These are phyloP conservation scores for Megaceryle maxima DNA, from an alignment of 2,113 vertebrate species.

Conservation along the genomic window DNA sequence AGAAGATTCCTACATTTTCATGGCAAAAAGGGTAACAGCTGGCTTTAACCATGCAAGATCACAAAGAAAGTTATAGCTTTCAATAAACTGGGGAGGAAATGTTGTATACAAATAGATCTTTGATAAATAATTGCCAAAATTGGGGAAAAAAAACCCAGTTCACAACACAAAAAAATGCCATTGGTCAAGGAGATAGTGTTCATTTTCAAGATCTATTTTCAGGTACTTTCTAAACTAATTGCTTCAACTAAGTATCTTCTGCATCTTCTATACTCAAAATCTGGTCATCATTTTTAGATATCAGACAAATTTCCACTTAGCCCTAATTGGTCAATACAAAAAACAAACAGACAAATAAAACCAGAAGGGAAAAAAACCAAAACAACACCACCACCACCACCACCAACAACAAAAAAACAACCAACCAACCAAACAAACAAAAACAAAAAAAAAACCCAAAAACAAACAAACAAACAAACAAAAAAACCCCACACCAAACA, in stretches of 20 bases:
- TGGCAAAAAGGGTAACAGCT: neutral
- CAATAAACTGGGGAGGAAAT: neutral
- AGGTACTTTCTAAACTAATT: neutral
- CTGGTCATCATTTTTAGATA: neutral
- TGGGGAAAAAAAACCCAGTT: neutral
- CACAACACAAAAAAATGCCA: neutral
- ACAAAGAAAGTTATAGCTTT: neutral
- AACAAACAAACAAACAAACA: too few relatives aligned
- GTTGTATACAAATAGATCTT: neutral
- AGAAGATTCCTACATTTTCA: neutral
- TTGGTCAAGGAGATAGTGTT: slow-evolving; percentile 6
- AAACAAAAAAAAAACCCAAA: too few relatives aligned
- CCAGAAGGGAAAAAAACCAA: neutral
- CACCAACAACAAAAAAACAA: too few relatives aligned
- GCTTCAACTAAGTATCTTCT: neutral
- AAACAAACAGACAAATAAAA: too few relatives aligned
- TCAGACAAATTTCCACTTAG: neutral
- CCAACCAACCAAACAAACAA: too few relatives aligned
- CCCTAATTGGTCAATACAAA: neutral
- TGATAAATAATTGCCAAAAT: neutral
- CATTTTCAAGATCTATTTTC: slow-evolving; percentile 28
- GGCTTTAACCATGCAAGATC: neutral
- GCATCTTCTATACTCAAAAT: neutral
- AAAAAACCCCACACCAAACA: neutral
- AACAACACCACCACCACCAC: too few relatives aligned